Conservation (phyloP, 2,888 invertebrate species). For the Platerodrilus igneus region DNA sequence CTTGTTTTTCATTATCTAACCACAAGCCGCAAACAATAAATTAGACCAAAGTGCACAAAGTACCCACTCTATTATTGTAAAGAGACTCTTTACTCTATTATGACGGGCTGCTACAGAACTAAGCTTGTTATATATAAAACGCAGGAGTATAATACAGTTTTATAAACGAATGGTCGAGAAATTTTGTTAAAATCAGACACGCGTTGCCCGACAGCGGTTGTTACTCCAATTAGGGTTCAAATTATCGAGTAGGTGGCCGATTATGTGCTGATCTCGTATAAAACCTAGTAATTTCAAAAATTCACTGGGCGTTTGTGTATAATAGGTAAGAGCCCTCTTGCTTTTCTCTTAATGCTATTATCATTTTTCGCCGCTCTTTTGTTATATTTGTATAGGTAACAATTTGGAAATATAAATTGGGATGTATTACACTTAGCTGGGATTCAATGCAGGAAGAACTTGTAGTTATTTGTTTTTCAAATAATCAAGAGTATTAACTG, state of each 20-base stretch:
- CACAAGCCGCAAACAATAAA: constrained; percentile 36
- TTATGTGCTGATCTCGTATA: constrained; percentile 15
- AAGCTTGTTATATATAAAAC: constrained; percentile 36
- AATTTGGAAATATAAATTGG: no score
- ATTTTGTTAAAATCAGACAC: constrained; percentile 40
- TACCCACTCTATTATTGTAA: constrained; percentile 26
- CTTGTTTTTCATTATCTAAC: constrained; percentile 32
- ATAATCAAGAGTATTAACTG: no score
- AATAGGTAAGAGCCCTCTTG: constrained; percentile 36
- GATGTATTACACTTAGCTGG: no score
- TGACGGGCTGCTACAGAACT: constrained; percentile 31
- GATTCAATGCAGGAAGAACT: no score
- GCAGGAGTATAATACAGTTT: constrained; percentile 32
- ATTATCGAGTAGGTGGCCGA: constrained; percentile 20
- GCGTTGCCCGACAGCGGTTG: constrained; percentile 35
- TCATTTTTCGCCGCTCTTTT: constrained; percentile 39
- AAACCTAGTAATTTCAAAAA: constrained; percentile 20
- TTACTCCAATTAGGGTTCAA: constrained; percentile 40
- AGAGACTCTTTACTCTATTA: constrained; percentile 34
- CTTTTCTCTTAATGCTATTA: constrained; percentile 40
- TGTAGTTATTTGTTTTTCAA: no score
- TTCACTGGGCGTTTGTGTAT: constrained; percentile 22
- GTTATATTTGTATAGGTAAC: no score
- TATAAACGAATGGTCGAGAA: constrained; percentile 37
- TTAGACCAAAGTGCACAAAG: constrained; percentile 23